Base-by-base conservation (phyloP, 1,140 invertebrate genomes). In the Vanessa tameamea region DNA sequence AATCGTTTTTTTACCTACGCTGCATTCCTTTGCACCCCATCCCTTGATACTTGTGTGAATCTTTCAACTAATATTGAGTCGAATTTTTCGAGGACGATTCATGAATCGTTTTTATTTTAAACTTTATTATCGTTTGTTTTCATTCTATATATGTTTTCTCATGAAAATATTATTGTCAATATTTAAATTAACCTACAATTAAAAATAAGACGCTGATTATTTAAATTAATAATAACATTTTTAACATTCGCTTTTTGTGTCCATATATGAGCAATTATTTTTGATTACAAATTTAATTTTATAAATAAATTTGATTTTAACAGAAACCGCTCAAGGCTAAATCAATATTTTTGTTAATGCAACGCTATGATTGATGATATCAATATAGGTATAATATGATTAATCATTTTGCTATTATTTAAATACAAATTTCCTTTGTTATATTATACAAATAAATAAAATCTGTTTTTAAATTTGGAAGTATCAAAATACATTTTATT, bases 21-120 rank as follows among this genome's bases (percentile, higher is more conserved):
- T 87, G 87, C 89, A 91, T 89, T 91, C 89, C 89, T 80, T 78
- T 84, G 83, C 87, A 87, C 86, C 89, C 85, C 84, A 83, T 82
- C 84, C 81, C 82, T 78, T 80, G 69, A 79, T 76, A 76, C 71
- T 74, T 71, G 77, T 73, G 69, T 76, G 66, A 75, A 76, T 78
- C 68, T 77, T 67, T 67, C 71, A n/a, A 71, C 53, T 66, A 73
- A 47, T 61, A 67, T 51, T 43, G 43, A 59, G 61, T 50, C 16
- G 66, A 66, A 59, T 55, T 3, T 16, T n/a, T 55, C 9, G 13
- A 50, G 48, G 6, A n/a, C 15, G n/a, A 20, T n/a, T 20, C 7
- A 55, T 51, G 9, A 8, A 9, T 43, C 3, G 37, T 9, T 43
- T 43, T 43, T 43, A 43, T 1, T 43, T 43, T 0, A 43, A 9